Base-by-base conservation (phyloP, 2,113 vertebrate genomes). In the Nothobranchius kuhntae region DNA sequence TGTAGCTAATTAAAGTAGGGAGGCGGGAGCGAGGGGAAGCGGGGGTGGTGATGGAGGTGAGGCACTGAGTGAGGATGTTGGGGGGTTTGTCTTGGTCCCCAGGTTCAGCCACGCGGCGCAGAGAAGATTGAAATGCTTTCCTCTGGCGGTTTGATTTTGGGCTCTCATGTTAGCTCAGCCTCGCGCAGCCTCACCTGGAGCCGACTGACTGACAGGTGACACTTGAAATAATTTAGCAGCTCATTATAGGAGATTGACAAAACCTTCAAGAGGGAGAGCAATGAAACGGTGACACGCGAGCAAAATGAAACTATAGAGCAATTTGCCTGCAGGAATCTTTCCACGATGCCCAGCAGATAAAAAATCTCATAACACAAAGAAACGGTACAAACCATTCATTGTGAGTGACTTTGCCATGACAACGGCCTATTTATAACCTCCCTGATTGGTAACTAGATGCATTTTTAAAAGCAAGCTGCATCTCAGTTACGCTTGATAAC, bases 1-100 rank as follows among this genome's bases (percentile, higher is more conserved):
- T 63, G 64, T 60, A 87, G 87, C 86, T 91, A 93, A 92, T 92
- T 92, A 92, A 89, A 89, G 83, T 77, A 84, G 85, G 78, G 70
- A 73, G 73, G 78, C 77, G 48, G 44, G 70, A 10, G 46, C 66
- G 74, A 66, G 74, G 63, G 26, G 60, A 63, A 17, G 24, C 36
- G 64, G 53, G 13, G n/a, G 71, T 35, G 38, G 48, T 21, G 59
- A 40, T 8, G 36, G 81, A 87, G 78, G 85, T 73, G 75, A 66
- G 53, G 44, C 48, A 48, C 53, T 67, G 65, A 21, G 45, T 40
- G 75, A 83, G 77, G 68, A 64, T 51, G 51, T 65, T 48, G 1
- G 73, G 50, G 84, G 87, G 71, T 78, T 78, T 61, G 75, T 77
- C 52, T 65, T 15, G 5, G 75, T 85, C 74, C 77, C 81, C 12